These are phyloP conservation scores for Alaudala cheleensis DNA, from an alignment of 2,113 vertebrate species.

Conservation along the genomic window DNA sequence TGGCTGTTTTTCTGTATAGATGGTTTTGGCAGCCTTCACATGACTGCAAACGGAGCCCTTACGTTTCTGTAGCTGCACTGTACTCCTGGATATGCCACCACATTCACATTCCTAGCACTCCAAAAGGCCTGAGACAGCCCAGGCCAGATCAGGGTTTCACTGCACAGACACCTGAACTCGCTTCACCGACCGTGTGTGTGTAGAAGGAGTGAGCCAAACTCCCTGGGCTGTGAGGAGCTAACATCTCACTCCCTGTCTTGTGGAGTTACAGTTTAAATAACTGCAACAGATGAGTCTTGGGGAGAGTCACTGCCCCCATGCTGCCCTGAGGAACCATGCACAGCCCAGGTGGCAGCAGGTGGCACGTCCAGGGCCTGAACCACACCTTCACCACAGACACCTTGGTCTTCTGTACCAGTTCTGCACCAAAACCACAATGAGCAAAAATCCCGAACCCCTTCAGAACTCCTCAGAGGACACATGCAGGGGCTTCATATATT, in stretches of 20 bases:
- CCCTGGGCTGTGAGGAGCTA: background rate
- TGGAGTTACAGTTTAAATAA: background rate
- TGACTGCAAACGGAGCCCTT: background rate
- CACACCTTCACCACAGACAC: background rate
- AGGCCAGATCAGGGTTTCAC: background rate
- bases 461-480: background rate
- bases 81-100: background rate
- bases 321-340: background rate
- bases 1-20: background rate
- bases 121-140: background rate
- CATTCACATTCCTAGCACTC: constrained; percentile 15
- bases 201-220: background rate
- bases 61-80: constrained; percentile 15
- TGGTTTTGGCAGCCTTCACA: background rate
- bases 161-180: constrained; percentile 1
- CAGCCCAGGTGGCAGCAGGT: background rate
- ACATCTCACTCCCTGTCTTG: background rate
- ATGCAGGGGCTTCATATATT: background rate
- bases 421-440: background rate
- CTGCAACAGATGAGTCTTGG: background rate
- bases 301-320: background rate
- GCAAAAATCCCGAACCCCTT: background rate
- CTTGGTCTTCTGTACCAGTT: background rate
- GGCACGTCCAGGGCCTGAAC: background rate
- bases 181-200: background rate